Evolutionary conservation across 1,140 invertebrate genomes (phyloP).

Genomic region (Bombyx mori): DNA sequence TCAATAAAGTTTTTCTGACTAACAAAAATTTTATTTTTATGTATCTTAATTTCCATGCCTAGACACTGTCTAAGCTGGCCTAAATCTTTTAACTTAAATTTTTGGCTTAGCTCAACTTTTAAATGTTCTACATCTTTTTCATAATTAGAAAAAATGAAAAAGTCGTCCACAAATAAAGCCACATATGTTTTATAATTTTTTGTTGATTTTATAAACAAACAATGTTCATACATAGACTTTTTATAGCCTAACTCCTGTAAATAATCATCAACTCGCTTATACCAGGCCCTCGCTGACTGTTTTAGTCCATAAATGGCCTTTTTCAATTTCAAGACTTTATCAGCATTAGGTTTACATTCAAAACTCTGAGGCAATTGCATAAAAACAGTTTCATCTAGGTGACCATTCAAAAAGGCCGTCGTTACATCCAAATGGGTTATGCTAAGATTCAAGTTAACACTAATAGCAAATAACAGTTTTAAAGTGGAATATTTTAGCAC

Average conservation of each 20-base stretch:
- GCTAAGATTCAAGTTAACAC: too few species aligned
- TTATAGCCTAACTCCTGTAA: conserved; percentile 11
- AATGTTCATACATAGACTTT: conserved; percentile 14
- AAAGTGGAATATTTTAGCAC: too few species aligned
- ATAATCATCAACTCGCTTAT: too few species aligned
- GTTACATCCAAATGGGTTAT: too few species aligned
- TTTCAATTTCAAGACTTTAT: too few species aligned
- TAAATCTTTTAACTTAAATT: conserved; percentile 12
- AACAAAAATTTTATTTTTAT: neutral
- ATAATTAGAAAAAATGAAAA: conserved; percentile 11
- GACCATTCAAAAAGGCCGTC: too few species aligned
- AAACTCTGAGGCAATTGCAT: too few species aligned
- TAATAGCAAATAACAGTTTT: too few species aligned
- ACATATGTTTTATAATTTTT: conserved; percentile 6
- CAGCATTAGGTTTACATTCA: too few species aligned
- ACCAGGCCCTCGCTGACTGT: too few species aligned
- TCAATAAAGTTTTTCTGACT: conserved; percentile 9
- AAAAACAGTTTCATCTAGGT: too few species aligned
- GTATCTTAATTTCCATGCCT: conserved; percentile 6
- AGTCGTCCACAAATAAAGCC: conserved; percentile 8
- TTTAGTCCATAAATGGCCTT: too few species aligned
- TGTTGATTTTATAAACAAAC: conserved; percentile 10
- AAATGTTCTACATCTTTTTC: conserved; percentile 4
- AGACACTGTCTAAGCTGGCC: conserved; percentile 9
- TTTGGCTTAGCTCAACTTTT: conserved; percentile 3